Evolutionary conservation across 2,888 invertebrate species (phyloP).

Genomic region (Apeira syringaria): DNA sequence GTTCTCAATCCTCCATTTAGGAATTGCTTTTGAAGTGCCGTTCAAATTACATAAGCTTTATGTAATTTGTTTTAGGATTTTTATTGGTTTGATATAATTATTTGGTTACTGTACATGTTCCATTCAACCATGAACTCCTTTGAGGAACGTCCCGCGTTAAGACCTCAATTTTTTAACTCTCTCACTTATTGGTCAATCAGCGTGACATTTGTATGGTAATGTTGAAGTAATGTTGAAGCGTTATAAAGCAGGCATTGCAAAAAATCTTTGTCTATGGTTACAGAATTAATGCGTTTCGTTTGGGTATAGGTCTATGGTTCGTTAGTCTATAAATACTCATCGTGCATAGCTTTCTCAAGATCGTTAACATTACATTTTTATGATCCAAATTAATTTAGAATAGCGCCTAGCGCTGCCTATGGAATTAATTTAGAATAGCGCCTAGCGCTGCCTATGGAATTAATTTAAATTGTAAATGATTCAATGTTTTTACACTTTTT

Average conservation of each 20-base stretch:
- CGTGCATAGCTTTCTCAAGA: neutral
- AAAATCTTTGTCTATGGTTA: constrained; percentile 32
- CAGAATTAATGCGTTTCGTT: too few species aligned
- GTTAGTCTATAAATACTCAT: too few species aligned
- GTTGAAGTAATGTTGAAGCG: constrained; percentile 56
- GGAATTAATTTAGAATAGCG: too few species aligned
- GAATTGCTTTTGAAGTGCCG: constrained; percentile 56
- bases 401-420: too few species aligned
- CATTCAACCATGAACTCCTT: constrained; percentile 82
- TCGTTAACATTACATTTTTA: too few species aligned
- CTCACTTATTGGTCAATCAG: constrained; percentile 79
- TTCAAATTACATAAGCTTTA: constrained; percentile 61
- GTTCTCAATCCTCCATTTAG: constrained; percentile 78
- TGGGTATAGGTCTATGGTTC: too few species aligned
- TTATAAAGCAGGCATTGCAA: constrained; percentile 54
- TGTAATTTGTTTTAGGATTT: constrained; percentile 41
- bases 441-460: too few species aligned
- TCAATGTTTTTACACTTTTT: too few species aligned
- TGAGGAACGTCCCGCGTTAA: constrained; percentile 77
- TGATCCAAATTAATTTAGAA: too few species aligned
- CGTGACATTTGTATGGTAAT: constrained; percentile 73
- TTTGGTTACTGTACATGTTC: constrained; percentile 71
- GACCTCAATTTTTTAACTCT: constrained; percentile 81
- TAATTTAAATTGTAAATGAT: too few species aligned
- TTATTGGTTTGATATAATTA: constrained; percentile 40